Percentiles rank a stretch among this genome's conserved stretches.
Evolutionary conservation across 1,140 invertebrate genomes (phyloP).

Genomic region (Solenopsis fugax): DNA sequence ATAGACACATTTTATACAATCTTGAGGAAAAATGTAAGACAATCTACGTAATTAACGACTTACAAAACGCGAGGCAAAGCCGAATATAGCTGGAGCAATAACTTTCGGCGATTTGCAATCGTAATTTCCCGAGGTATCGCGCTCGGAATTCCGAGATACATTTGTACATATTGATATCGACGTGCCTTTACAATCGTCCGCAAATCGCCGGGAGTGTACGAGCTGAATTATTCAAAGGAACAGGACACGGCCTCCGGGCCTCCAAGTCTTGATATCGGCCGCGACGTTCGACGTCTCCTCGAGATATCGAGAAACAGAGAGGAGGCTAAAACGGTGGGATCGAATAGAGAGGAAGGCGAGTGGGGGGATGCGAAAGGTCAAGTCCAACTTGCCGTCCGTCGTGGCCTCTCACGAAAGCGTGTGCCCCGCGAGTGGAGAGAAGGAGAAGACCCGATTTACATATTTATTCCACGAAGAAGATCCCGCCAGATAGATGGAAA

Average conservation of each 20-base stretch:
- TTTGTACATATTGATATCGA: slow-evolving; percentile 63
- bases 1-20: not conserved
- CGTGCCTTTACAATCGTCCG: slow-evolving; percentile 59
- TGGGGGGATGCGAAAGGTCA: slow-evolving; percentile 71
- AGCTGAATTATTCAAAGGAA: slow-evolving; percentile 76
- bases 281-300: slow-evolving; percentile 71
- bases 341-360: slow-evolving; percentile 11
- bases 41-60: not conserved
- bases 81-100: not conserved
- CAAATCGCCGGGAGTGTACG: slow-evolving; percentile 68
- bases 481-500: slow-evolving; percentile 75
- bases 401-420: slow-evolving; percentile 58
- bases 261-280: slow-evolving; percentile 56
- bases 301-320: slow-evolving; percentile 59
- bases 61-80: not conserved
- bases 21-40: not conserved
- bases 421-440: slow-evolving; percentile 52
- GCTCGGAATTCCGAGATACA: slow-evolving; percentile 33
- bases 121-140: not conserved
- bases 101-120: slow-evolving; percentile 27
- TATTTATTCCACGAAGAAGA: slow-evolving; percentile 80
- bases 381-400: slow-evolving; percentile 64
- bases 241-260: slow-evolving; percentile 27
- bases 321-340: slow-evolving; percentile 20
- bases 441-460: slow-evolving; percentile 76